Percentiles rank a stretch among this genome's conserved stretches.
Conservation (phyloP, 1,140 invertebrate genomes). For the Leptinotarsa defecta region DNA sequence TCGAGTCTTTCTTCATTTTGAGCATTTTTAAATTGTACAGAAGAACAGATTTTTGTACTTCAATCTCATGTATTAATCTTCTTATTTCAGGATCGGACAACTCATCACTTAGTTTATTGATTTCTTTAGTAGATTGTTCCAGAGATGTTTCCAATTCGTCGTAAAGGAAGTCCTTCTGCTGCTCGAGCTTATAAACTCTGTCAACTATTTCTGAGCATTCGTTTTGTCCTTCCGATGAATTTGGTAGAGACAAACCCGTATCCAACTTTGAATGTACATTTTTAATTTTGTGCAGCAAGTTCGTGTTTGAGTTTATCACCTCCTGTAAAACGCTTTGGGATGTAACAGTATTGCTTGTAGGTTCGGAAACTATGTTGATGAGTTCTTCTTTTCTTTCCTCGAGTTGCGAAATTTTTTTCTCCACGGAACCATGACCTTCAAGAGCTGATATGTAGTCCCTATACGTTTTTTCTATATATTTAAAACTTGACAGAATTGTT, state of each 20-base stretch:
- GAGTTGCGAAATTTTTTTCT: constrained; percentile 11
- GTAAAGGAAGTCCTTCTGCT: constrained; percentile 14
- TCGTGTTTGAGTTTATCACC: constrained; percentile 10
- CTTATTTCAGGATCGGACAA: constrained; percentile 21
- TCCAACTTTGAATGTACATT: not conserved
- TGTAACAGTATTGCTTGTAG: not conserved
- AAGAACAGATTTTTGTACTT: constrained; percentile 22
- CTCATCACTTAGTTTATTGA: not conserved
- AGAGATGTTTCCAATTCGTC: constrained; percentile 19
- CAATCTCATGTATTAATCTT: constrained; percentile 18
- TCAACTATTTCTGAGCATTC: not conserved
- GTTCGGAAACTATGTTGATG: not conserved
- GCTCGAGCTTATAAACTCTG: constrained; percentile 16
- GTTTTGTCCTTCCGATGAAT: not conserved
- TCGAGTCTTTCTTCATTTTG: not conserved
- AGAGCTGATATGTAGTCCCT: constrained; percentile 9
- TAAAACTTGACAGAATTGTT: not conserved
- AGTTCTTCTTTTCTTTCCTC: constrained; percentile 12
- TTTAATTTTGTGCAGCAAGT: constrained; percentile 1
- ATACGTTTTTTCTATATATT: not conserved
- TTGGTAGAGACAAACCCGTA: not conserved
- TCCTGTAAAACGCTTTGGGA: not conserved
- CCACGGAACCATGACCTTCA: constrained; percentile 9
- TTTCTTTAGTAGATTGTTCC: constrained; percentile 10
- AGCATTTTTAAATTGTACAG: constrained; percentile 16